Evolutionary conservation across 1,140 invertebrate genomes (phyloP), one percentile per base, ranked within the genome.

Genomic region (Saxidomus purpurata): DNA sequence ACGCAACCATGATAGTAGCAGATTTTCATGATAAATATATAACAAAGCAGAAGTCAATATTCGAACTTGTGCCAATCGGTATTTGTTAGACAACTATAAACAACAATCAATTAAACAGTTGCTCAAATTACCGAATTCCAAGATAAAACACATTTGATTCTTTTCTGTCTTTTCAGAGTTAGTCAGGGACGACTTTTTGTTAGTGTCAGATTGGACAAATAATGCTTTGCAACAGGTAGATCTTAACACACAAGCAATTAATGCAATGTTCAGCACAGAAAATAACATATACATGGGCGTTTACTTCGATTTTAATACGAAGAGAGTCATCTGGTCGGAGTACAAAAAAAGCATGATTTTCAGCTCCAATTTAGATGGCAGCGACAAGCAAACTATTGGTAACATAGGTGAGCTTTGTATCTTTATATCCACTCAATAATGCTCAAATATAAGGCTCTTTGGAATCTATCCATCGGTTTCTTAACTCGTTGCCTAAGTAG

Each of bases 341-440:
- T 76, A 76, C 40, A 28, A n/a, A 3, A 25, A 25, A 3, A 43
- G 19, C 13, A 6, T 22, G 13, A 43, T 76, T 40, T 47, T 43
- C 40, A 49, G 40, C 40, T 49, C 38, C 3, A 47, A 76, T n/a
- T 22, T 76, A 1, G n/a, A 76, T 25, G 71, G 71, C 1, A 13
- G 0, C 15, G 71, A 76, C 38, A 1, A 13, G 11, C 38, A 76
- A n/a, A 4, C 49, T 1, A 8, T 47, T 0, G 40, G 17, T 1
- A 40, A 76, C 49, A n/a, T 76, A 43, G 71, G 71, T 76, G 34
- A 76, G n/a, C n/a, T n/a, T n/a, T n/a, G n/a, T n/a, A n/a, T n/a
- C n/a, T n/a, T n/a, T n/a, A n/a, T n/a, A n/a, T n/a, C n/a, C n/a
- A n/a, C n/a, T n/a, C n/a, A n/a, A n/a, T n/a, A n/a, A n/a, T n/a